Base-by-base conservation (phyloP, 2,888 invertebrate species). In the Aradus depressus region DNA sequence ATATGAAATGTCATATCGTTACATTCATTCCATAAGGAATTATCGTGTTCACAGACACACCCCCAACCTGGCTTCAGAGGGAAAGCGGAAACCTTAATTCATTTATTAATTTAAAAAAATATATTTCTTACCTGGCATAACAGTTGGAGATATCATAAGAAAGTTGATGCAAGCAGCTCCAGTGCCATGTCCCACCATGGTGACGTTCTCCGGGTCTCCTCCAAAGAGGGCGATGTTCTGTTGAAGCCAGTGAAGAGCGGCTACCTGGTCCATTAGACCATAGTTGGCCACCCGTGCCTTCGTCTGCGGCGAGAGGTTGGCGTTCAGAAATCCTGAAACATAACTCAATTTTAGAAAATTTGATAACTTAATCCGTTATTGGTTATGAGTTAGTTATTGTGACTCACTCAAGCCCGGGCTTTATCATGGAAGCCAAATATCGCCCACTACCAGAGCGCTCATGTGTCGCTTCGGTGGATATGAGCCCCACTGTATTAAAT, bases 81-180 rank as follows among this genome's bases (percentile, higher is more conserved):
- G n/a, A n/a, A n/a, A n/a, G n/a, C n/a, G n/a, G n/a, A n/a, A n/a
- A n/a, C n/a, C n/a, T n/a, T n/a, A n/a, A n/a, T 31, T 31, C 31
- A 12, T 31, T 31, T 31, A 12, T 31, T 10, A 31, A 31, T 10
- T 8, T 31, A 10, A 31, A 41, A 8, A 41, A 41, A n/a, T 5
- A 4, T 16, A 21, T 32, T 21, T 32, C 31, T 28, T 63, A 83
- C 84, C 82, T 63, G 81, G 79, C 73, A 85, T 82, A 61, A 93
- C 91, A 49, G 93, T 90, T 0, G 96, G 93, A 22, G 96, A 95
- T 62, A 95, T 87, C 84, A 96, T 90, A 55, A 98, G 80, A 66
- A 96, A 88, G 71, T 96, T 92, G 63, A 97, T 95, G 66, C 95
- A 88, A 0, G 96, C 92, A 0, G 96, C 97, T 0, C 97, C 97